Evolutionary conservation across 2,888 invertebrate genomes (phyloP), one percentile per base, ranked within the genome.

Genomic region (Ceriagrion tenellum): DNA sequence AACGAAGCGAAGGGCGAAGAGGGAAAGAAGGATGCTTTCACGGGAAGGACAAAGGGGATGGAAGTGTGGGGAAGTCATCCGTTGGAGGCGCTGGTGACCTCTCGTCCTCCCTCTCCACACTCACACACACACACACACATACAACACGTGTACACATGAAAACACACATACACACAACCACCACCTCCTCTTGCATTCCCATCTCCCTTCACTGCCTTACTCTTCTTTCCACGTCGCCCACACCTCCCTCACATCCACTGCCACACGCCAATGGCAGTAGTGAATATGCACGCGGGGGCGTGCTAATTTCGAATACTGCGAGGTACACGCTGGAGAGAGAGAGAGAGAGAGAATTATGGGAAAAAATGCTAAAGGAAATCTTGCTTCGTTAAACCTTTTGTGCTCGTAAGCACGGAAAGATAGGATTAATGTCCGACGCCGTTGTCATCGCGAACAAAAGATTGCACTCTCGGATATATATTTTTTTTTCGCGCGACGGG

Each of bases 31-130:
- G 59, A 91, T 91, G 91, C 23, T 91, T 91, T 30, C 91, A 91
- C n/a, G 59, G 30, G 91, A 40, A 30, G 63, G 40, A 35, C 55
- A 88, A 26, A 89, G 47, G 35, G 47, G 89, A 89, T 55, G 89
- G 55, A 89, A 89, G 55, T 91, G 56, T 63, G 91, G 59, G 91
- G 59, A 91, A 91, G 91, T 59, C 91, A 91, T 91, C 91, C 91
- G 91, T 35, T 56, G 59, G 59, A 91, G 91, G 59, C 91, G 63
- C 35, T 91, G 59, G 91, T 91, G 91, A 59, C 91, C 59, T 59
- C 91, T 59, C 63, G 4, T 26, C 35, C 90, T 59, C 40, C 59
- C 59, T 59, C 40, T 63, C 59, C 59, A 59, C 59, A 59, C 20
- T 1, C 12, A 20, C 59, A 59, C 59, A 16, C 20, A 2, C 59